These are phyloP conservation scores for Aspidiotus destructor DNA, from an alignment of 2,888 invertebrate species.

Conservation along the genomic window DNA sequence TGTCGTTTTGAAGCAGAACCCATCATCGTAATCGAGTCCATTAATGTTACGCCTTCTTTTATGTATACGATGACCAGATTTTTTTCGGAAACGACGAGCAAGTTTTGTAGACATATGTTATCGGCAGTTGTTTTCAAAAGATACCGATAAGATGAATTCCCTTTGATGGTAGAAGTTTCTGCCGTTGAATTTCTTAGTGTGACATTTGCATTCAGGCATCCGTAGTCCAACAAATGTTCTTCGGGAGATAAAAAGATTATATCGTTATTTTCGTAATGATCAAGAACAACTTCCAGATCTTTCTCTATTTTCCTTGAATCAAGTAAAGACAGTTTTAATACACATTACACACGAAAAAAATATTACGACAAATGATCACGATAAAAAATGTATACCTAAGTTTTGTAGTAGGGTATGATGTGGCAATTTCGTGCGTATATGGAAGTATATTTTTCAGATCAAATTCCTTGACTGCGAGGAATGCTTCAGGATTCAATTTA, in stretches of 20 bases:
- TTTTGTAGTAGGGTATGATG: too few species aligned
- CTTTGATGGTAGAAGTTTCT: neutral
- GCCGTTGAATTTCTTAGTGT: neutral
- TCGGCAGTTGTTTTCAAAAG: constrained; percentile 6
- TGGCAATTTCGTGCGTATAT: too few species aligned
- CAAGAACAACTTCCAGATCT: neutral
- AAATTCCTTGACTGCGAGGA: too few species aligned
- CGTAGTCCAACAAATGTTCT: neutral
- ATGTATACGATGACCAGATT: neutral
- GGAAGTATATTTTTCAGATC: too few species aligned
- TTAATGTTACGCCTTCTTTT: constrained; percentile 1
- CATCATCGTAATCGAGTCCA: neutral
- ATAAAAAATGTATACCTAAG: too few species aligned
- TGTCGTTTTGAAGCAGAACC: too few species aligned
- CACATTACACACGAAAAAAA: too few species aligned
- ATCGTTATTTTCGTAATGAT: neutral
- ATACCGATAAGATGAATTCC: neutral
- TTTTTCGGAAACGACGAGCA: neutral
- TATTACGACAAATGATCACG: too few species aligned
- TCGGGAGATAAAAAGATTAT: neutral
- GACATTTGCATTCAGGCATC: neutral
- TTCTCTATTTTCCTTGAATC: too few species aligned
- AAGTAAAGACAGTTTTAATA: too few species aligned
- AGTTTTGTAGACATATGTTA: neutral
- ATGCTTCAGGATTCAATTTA: too few species aligned